Percentiles rank a stretch among this genome's conserved stretches.
phyloP scores from a whole-genome alignment of 2,797 vertebrate genomes.

The Sebastes ruberrimus region DNA sequence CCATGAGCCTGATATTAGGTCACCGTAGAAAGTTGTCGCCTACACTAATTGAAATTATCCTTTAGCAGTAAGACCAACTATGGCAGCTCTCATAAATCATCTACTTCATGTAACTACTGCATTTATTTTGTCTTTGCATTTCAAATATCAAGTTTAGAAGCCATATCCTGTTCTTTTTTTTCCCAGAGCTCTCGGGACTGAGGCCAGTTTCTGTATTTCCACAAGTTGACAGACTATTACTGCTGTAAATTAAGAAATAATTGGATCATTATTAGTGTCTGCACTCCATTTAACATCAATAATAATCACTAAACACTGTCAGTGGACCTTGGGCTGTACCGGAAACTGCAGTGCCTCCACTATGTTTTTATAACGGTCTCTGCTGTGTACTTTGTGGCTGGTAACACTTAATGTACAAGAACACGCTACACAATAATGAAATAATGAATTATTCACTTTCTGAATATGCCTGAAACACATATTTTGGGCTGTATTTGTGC shows the following conservation, averaged over 20 bases:
- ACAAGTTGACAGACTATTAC: background rate
- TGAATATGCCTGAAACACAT: background rate
- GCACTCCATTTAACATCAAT: slow-evolving; percentile 5
- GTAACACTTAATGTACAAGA: background rate
- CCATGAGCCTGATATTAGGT: slow-evolving; percentile 23
- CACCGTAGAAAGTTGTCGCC: slow-evolving; percentile 20
- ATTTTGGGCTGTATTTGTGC: background rate
- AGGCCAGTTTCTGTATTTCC: background rate
- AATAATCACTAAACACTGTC: background rate
- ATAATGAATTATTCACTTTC: background rate
- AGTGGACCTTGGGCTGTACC: background rate
- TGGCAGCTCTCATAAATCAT: slow-evolving; percentile 56
- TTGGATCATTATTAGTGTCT: background rate
- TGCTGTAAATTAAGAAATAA: slow-evolving; percentile 1
- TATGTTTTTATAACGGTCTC: background rate
- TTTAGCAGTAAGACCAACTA: slow-evolving; percentile 11
- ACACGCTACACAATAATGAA: background rate
- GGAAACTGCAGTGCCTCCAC: background rate
- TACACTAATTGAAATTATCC: slow-evolving; percentile 32
- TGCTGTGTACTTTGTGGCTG: background rate
- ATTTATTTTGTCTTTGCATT: slow-evolving; percentile 52
- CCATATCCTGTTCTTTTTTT: slow-evolving; percentile 34
- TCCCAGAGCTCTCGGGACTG: background rate
- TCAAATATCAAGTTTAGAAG: slow-evolving; percentile 22
- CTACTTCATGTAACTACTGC: slow-evolving; percentile 15